Base-by-base conservation (phyloP, 1,140 invertebrate species). In the Andrena cerasifolii region DNA sequence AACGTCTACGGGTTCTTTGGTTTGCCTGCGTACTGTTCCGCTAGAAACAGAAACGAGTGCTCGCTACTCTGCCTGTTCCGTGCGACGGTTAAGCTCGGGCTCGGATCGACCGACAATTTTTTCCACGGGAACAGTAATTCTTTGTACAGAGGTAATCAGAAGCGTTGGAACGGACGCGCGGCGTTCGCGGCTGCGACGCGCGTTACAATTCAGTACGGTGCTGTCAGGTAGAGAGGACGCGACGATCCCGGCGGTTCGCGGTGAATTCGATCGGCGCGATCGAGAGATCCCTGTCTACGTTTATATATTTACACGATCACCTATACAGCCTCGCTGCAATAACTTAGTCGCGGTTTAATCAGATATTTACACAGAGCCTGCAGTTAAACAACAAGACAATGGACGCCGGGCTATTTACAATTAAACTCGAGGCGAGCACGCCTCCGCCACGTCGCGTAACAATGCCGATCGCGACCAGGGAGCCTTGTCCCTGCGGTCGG, bases 311-410 rank as follows among this genome's bases (percentile, higher is more conserved):
- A 82, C 74, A 82, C 12, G 73, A 71, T 81, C 63, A 82, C 24
- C 78, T 82, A 75, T 65, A 76, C 78, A 84, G 61, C 65, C 56
- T 84, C 82, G 79, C n/a, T 10, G 36, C 33, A 85, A 85, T 85
- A 85, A 85, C 65, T 84, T 85, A 85, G 10, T 85, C 70, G 70
- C 28, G n/a, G 45, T 67, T 71, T 85, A 73, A 75, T 83, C 58
- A 47, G 43, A 68, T 85, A 85, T 82, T 82, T 82, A 82, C 79
- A 82, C 12, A 59, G 43, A 66, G n/a, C 40, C 80, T 82, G 58
- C 74, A 47, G 10, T 56, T 76, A 80, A n/a, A 59, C 54, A 49
- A 71, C 62, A 67, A 73, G 31, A 68, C 62, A 61, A 62, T 21
- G n/a, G 33, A 54, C 24, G 40, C 16, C 47, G 76, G 16, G 24